Conservation (phyloP, 2,888 invertebrate species). For the Sesia bembeciformis region DNA sequence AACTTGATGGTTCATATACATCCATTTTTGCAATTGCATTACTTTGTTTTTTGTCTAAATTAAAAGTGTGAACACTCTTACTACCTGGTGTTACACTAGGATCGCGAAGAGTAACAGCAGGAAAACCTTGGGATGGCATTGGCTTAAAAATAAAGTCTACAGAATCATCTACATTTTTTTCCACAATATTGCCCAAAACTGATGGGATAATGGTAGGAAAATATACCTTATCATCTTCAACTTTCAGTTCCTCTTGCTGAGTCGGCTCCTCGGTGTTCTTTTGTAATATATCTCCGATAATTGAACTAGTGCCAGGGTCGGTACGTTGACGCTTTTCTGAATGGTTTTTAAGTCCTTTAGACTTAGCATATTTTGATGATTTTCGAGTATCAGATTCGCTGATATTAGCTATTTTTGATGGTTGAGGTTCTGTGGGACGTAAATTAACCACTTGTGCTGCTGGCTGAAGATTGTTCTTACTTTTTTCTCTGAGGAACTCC, state of each 20-base stretch:
- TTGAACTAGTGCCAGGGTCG: constrained; percentile 17
- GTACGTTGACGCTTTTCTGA: constrained; percentile 53
- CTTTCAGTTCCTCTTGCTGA: constrained; percentile 10
- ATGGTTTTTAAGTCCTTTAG: constrained; percentile 43
- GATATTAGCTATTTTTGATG: constrained; percentile 26
- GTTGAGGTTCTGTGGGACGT: constrained; percentile 23
- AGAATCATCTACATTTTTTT: constrained; percentile 47
- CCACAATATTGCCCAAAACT: constrained; percentile 72
- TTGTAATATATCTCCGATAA: constrained; percentile 47
- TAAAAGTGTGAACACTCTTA: constrained; percentile 68
- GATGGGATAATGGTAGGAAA: constrained; percentile 57
- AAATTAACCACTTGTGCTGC: constrained; percentile 76
- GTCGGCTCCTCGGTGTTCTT: constrained; percentile 27
- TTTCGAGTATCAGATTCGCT: constrained; percentile 25
- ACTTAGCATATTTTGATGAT: constrained; percentile 57
- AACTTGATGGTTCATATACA: constrained; percentile 25
- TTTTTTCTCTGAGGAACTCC: constrained; percentile 76
- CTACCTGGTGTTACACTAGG: constrained; percentile 26
- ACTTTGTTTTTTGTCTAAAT: constrained; percentile 35
- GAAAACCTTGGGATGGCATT: constrained; percentile 65
- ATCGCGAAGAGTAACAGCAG: constrained; percentile 56
- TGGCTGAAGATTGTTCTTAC: constrained; percentile 70
- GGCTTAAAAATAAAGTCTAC: constrained; percentile 18
- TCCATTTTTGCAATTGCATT: constrained; percentile 28
- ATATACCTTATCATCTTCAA: constrained; percentile 57